phyloP scores from a whole-genome alignment of 2,113 vertebrate species.

The Erythrocercus mccallii region DNA sequence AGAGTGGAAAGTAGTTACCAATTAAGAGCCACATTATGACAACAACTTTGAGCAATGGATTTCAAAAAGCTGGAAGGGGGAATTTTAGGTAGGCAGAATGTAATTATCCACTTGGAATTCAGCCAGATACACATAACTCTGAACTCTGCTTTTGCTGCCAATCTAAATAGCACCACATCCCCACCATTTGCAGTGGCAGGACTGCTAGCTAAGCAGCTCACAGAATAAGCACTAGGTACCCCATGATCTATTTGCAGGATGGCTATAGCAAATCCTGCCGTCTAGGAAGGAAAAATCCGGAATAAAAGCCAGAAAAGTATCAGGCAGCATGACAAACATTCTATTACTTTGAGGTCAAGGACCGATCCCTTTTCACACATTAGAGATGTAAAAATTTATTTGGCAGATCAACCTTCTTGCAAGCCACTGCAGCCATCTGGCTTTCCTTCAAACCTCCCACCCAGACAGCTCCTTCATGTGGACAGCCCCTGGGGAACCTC shows the following conservation, averaged over 20 bases:
- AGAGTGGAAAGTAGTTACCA: not conserved
- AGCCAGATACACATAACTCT: not conserved
- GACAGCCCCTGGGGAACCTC: not conserved
- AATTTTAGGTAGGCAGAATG: constrained; percentile 15
- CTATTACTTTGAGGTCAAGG: not conserved
- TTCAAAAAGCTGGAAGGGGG: not conserved
- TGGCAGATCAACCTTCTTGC: not conserved
- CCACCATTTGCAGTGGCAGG: not conserved
- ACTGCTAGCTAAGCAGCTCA: not conserved
- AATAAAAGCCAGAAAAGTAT: not conserved
- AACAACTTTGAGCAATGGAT: not conserved
- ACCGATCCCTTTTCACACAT: not conserved
- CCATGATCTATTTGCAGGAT: not conserved
- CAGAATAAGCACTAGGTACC: not conserved
- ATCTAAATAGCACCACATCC: not conserved
- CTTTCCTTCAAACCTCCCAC: not conserved
- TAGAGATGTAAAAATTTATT: not conserved
- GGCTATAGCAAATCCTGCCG: not conserved
- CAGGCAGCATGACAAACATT: not conserved
- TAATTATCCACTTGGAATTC: constrained; percentile 24
- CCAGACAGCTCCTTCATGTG: not conserved
- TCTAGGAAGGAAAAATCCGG: not conserved
- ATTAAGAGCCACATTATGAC: not conserved
- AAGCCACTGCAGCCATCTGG: constrained; percentile 22
- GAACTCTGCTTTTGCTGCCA: not conserved